phyloP scores from a whole-genome alignment of 2,888 invertebrate genomes.

The Ptilodon capucinus region DNA sequence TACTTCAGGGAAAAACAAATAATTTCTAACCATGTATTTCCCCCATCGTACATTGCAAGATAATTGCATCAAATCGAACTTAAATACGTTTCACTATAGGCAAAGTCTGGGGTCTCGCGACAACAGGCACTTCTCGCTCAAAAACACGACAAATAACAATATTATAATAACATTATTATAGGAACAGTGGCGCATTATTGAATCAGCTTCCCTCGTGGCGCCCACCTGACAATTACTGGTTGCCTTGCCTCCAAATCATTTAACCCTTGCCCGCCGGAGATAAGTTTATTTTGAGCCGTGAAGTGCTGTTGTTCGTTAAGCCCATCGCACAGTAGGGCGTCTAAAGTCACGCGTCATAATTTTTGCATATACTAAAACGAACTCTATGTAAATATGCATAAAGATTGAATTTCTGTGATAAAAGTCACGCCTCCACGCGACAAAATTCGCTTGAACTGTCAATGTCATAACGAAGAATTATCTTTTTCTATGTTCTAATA shows the following conservation, averaged over 20 bases:
- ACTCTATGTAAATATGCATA: no score
- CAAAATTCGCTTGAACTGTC: no score
- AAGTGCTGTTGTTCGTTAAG: conserved; percentile 67
- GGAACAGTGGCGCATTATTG: conserved; percentile 70
- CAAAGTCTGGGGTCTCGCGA: not conserved
- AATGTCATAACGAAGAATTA: no score
- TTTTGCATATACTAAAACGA: no score
- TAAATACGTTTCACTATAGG: not conserved
- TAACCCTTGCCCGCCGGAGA: conserved; percentile 79
- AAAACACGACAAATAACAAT: conserved; percentile 74
- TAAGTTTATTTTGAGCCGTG: conserved; percentile 81
- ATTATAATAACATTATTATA: conserved; percentile 70
- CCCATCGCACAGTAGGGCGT: no score
- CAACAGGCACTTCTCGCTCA: conserved; percentile 35
- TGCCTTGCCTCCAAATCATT: conserved; percentile 68
- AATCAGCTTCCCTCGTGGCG: conserved; percentile 66
- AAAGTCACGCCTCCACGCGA: no score
- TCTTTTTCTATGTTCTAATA: no score
- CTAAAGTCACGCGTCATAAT: no score
- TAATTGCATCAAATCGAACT: conserved; percentile 23
- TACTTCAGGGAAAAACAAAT: not conserved
- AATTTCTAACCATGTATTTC: no score
- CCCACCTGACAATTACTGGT: conserved; percentile 70
- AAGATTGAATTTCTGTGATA: no score
- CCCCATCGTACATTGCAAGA: conserved; percentile 6